These are phyloP conservation scores for Amyelois transitella DNA, from an alignment of 1,140 invertebrate genomes.

Conservation along the genomic window DNA sequence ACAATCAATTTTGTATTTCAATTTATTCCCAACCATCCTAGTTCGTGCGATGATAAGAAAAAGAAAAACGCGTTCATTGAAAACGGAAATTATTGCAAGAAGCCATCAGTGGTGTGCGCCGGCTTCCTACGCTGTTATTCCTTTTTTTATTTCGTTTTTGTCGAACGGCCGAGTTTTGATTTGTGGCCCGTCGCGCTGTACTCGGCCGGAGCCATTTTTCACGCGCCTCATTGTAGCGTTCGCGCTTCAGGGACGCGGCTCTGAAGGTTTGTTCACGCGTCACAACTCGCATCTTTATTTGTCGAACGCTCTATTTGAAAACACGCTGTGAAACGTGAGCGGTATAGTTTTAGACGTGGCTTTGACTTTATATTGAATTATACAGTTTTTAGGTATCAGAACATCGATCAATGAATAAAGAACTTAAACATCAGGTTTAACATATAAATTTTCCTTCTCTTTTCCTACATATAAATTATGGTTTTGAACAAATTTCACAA, in stretches of 20 bases:
- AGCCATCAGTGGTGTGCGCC: slow-evolving; percentile 69
- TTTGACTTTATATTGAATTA: too few species aligned
- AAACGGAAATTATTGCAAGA: slow-evolving; percentile 75
- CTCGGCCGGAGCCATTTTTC: slow-evolving; percentile 47
- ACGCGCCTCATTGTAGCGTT: slow-evolving; percentile 52
- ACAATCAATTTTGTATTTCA: slow-evolving; percentile 76
- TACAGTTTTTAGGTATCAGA: too few species aligned
- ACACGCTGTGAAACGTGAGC: not conserved
- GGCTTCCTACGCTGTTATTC: slow-evolving; percentile 50
- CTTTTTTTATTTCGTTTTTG: slow-evolving; percentile 44
- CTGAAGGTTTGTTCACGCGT: slow-evolving; percentile 33
- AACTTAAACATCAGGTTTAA: too few species aligned
- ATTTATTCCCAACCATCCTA: slow-evolving; percentile 73
- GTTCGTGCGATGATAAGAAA: slow-evolving; percentile 71
- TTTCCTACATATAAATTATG: too few species aligned
- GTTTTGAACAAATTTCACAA: too few species aligned
- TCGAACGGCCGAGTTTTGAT: slow-evolving; percentile 55
- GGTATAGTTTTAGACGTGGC: too few species aligned
- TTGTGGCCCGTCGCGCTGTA: slow-evolving; percentile 41
- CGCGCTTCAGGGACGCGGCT: slow-evolving; percentile 31
- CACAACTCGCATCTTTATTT: slow-evolving; percentile 34
- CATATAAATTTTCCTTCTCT: too few species aligned
- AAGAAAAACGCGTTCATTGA: slow-evolving; percentile 72
- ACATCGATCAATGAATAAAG: too few species aligned
- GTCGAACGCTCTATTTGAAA: slow-evolving; percentile 10